These are phyloP conservation scores for Recurvirostra avosetta DNA, from an alignment of 2,113 vertebrate species.

Conservation along the genomic window DNA sequence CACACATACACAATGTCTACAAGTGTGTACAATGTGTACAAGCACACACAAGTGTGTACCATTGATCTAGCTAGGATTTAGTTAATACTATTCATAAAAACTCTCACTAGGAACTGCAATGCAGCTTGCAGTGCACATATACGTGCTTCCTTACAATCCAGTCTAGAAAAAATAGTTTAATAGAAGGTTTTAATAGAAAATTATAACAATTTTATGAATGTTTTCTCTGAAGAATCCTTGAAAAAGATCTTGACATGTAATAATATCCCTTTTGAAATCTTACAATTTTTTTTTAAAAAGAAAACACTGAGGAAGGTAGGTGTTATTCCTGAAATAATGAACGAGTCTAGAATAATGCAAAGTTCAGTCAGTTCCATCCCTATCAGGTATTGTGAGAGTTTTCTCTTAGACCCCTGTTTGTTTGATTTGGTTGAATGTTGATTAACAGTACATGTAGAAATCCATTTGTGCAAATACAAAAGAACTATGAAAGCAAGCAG, in stretches of 20 bases:
- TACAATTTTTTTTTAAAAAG: neutral
- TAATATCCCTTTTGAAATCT: neutral
- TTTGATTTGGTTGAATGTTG: neutral
- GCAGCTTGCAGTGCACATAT: neutral
- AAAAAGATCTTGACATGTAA: neutral
- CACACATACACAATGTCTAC: neutral
- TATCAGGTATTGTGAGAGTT: neutral
- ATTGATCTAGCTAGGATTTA: neutral
- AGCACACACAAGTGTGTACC: neutral
- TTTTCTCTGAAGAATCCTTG: neutral
- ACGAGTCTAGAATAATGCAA: neutral
- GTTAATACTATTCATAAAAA: neutral
- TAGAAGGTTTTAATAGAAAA: neutral
- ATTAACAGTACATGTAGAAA: neutral
- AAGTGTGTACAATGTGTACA: neutral
- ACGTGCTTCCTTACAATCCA: neutral
- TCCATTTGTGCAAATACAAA: neutral
- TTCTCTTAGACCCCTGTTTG: neutral
- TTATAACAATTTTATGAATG: neutral
- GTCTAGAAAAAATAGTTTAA: neutral
- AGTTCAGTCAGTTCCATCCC: neutral
- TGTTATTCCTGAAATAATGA: neutral
- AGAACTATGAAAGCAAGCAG: neutral
- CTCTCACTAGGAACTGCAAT: neutral
- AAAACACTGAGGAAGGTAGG: neutral